These are phyloP conservation scores for Ctenochaetus hawaiiensis DNA, from an alignment of 2,797 vertebrate species.

Conservation along the genomic window DNA sequence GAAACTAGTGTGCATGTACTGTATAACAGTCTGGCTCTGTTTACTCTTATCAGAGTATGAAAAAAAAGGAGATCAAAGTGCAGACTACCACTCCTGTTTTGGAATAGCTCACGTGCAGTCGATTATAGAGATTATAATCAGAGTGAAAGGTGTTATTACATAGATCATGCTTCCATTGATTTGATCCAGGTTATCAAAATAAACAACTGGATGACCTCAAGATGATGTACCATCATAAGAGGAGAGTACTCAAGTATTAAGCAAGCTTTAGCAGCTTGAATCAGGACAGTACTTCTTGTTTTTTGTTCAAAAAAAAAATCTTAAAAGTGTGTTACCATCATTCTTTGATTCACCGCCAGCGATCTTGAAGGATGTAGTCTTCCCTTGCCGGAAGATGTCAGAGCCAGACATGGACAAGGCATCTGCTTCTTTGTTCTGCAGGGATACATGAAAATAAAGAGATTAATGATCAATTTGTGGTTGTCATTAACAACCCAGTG, in stretches of 20 bases:
- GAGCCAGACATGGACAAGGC: slow-evolving; percentile 87
- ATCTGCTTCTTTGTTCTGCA: slow-evolving; percentile 88
- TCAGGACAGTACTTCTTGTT: neutral
- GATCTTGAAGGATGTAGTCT: slow-evolving; percentile 87
- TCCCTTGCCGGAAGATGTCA: slow-evolving; percentile 88
- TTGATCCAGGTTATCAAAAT: neutral
- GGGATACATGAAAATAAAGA: neutral
- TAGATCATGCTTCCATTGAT: neutral
- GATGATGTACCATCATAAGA: neutral
- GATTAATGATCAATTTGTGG: neutral
- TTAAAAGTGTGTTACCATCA: slow-evolving; percentile 82
- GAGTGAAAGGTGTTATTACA: slow-evolving; percentile 4
- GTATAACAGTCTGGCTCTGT: neutral
- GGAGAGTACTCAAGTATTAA: neutral
- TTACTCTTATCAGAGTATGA: slow-evolving; percentile 1
- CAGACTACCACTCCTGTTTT: neutral
- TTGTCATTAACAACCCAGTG: slow-evolving; percentile 25
- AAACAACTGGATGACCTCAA: neutral
- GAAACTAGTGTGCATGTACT: neutral
- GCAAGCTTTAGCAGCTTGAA: neutral
- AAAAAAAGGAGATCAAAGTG: slow-evolving; percentile 25
- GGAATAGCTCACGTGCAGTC: neutral
- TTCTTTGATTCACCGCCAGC: slow-evolving; percentile 88
- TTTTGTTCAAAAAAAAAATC: neutral
- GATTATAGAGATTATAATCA: neutral